Evolutionary conservation across 2,888 invertebrate genomes (phyloP).

Genomic region (Biston betularia): DNA sequence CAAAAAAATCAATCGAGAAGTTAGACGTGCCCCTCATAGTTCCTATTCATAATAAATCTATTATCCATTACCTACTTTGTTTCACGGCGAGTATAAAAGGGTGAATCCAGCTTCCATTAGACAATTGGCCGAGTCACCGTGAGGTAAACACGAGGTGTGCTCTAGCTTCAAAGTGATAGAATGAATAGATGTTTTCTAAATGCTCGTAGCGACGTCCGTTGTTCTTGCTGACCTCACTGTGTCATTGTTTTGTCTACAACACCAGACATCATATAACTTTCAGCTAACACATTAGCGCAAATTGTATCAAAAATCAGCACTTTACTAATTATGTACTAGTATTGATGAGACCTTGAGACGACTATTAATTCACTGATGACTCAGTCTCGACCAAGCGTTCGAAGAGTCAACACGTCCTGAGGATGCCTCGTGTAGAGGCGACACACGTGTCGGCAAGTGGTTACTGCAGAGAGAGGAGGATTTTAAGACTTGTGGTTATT

Average conservation of each 20-base stretch:
- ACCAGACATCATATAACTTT: background rate
- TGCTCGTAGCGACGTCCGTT: background rate
- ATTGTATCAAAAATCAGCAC: background rate
- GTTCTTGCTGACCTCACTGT: slow-evolving; percentile 10
- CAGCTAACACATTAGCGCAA: background rate
- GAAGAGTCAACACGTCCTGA: no score
- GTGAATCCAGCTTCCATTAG: slow-evolving; percentile 20
- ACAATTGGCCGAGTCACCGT: slow-evolving; percentile 19
- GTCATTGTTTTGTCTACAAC: background rate
- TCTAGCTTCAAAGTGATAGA: slow-evolving; percentile 12
- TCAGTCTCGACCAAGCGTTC: no score
- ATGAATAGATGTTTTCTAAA: slow-evolving; percentile 24
- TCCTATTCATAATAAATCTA: background rate
- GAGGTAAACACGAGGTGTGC: slow-evolving; percentile 25
- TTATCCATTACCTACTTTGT: slow-evolving; percentile 1
- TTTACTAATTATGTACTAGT: no score
- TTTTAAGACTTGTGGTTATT: no score
- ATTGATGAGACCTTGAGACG: no score
- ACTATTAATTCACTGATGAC: no score
- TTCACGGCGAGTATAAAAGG: slow-evolving; percentile 9
- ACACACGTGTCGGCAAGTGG: no score
- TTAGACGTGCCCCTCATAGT: no score
- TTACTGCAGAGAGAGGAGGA: no score
- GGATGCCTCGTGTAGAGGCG: no score
- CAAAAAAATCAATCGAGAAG: no score